Evolutionary conservation across 2,888 invertebrate genomes (phyloP).

Genomic region (Heliconius hortense): DNA sequence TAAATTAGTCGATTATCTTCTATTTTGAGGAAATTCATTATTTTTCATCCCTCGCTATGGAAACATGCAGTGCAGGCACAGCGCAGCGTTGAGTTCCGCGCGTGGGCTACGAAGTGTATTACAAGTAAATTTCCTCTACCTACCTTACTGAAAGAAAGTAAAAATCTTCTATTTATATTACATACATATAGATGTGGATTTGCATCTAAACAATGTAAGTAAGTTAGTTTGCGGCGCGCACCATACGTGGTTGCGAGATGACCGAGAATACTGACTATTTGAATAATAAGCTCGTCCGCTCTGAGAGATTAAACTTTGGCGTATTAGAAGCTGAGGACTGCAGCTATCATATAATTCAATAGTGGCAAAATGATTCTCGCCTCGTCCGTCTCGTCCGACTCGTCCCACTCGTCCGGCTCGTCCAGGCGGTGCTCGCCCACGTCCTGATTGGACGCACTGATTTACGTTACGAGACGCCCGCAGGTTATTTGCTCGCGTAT

Average conservation of each 20-base stretch:
- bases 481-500: conserved; percentile 57
- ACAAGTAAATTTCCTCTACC: too few relatives aligned
- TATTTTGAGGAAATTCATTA: background rate
- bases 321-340: conserved; percentile 75
- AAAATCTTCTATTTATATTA: too few relatives aligned
- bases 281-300: conserved; percentile 78
- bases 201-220: conserved; percentile 3
- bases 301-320: conserved; percentile 77
- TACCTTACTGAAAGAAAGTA: too few relatives aligned
- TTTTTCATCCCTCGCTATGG: background rate
- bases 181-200: background rate
- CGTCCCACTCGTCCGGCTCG: conserved; percentile 35
- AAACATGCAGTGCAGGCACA: background rate
- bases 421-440: conserved; percentile 40
- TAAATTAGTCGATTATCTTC: conserved; percentile 14
- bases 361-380: conserved; percentile 78
- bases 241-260: conserved; percentile 70
- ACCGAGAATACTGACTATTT: conserved; percentile 73
- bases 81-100: background rate
- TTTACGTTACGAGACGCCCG: conserved; percentile 59
- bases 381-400: conserved; percentile 58
- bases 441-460: conserved; percentile 69
- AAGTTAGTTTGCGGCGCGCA: conserved; percentile 47
- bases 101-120: background rate
- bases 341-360: conserved; percentile 79